phyloP scores from a whole-genome alignment of 2,113 vertebrate species.

The Brachionichthys hirsutus region DNA sequence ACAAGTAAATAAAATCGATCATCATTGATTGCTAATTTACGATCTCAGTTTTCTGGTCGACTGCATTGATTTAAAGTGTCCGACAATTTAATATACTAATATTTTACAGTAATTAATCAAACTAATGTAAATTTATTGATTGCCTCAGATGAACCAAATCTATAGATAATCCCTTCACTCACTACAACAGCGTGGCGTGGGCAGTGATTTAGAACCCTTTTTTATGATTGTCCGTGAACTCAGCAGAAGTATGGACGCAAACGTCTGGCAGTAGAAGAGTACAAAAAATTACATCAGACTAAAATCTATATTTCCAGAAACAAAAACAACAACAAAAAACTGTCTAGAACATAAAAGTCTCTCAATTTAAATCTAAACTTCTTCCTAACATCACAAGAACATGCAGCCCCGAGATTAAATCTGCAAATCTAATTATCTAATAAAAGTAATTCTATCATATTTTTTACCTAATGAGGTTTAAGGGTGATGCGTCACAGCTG shows the following conservation, averaged over 20 bases:
- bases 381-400: too few species aligned
- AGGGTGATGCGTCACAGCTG: background rate
- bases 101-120: background rate
- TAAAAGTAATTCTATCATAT: background rate
- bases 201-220: too few species aligned
- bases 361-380: too few species aligned
- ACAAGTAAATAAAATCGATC: background rate
- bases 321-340: background rate
- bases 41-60: too few species aligned
- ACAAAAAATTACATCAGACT: slow-evolving; percentile 34
- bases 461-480: slow-evolving; percentile 2
- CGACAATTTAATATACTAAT: background rate
- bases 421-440: background rate
- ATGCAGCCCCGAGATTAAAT: background rate
- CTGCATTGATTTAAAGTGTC: background rate
- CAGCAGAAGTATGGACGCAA: background rate
- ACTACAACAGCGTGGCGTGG: too few species aligned
- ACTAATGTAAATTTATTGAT: slow-evolving; percentile 20
- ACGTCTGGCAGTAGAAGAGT: slow-evolving; percentile 29
- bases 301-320: too few species aligned
- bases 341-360: too few species aligned
- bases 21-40: background rate
- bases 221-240: slow-evolving; percentile 20
- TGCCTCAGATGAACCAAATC: slow-evolving; percentile 1
- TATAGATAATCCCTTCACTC: slow-evolving; percentile 43